Base-by-base conservation (phyloP, 1,140 invertebrate species). In the Euura saliciscinereae region DNA sequence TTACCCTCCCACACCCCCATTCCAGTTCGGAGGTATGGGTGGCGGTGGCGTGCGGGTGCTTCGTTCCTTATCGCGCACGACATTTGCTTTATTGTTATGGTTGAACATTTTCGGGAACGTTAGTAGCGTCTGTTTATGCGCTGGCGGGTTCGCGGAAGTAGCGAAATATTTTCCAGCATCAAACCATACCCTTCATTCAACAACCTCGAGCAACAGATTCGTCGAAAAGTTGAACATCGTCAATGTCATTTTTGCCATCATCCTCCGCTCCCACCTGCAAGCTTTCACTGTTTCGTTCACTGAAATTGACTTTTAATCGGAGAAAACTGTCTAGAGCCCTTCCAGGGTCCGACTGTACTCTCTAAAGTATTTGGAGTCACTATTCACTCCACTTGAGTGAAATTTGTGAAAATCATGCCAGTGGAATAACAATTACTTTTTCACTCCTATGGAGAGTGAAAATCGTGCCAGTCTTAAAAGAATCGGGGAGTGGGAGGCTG, bases 381-480 rank as follows among this genome's bases (percentile, higher is more conserved):
- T 28, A 28, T 28, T 28, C 28, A 28, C 28, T 28, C 28, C 28
- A 28, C 28, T 28, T 1, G 28, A 28, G 28, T 28, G 28, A 71
- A 71, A 67, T 45, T 71, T 67, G 45, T 43, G 70, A 71, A 66
- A 71, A n/a, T 6, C 44, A 42, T n/a, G 6, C 6, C 43, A 45
- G 4, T 28, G 28, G 28, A 1, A 28, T 1, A 28, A 28, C 28
- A 28, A 1, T 28, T 0, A 28, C 28, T 28, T 28, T 28, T 28
- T 28, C 28, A 28, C 28, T 28, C 28, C 28, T 28, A 28, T 28
- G 28, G 28, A 28, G 28, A 28, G 28, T 28, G 0, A 28, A 28
- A 28, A 28, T 28, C 28, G 28, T 28, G 28, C 1, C 28, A 28
- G 28, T 28, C 28, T 28, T 28, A 28, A 28, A 28, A 28, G 28